Evolutionary conservation across 2,797 vertebrate genomes (phyloP).

Genomic region (Aldrovandia affinis): DNA sequence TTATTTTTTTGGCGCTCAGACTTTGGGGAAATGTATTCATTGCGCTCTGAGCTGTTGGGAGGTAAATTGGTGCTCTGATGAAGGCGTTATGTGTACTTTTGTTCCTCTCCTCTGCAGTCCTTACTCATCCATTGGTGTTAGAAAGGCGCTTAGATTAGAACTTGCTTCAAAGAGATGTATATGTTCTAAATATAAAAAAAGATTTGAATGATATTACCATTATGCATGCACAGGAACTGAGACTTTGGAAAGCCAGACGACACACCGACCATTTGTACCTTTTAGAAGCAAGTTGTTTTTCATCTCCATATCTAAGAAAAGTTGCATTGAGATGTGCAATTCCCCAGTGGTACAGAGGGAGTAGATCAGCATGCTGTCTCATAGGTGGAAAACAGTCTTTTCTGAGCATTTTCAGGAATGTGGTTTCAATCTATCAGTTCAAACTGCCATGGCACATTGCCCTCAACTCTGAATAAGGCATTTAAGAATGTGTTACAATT

Average conservation of each 20-base stretch:
- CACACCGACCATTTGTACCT: background rate
- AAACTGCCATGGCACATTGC: background rate
- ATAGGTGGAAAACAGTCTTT: background rate
- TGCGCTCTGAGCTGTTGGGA: constrained; percentile 5
- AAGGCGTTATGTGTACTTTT: constrained; percentile 16
- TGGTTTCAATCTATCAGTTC: background rate
- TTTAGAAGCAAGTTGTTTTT: constrained; percentile 5
- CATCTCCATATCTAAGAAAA: background rate
- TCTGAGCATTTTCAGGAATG: background rate
- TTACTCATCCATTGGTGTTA: constrained; percentile 22
- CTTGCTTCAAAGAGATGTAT: background rate
- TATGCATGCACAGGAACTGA: background rate
- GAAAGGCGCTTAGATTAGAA: constrained; percentile 21
- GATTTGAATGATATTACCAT: background rate
- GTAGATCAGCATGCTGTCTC: background rate
- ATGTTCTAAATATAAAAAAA: background rate
- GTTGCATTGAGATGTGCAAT: background rate
- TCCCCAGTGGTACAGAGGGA: background rate
- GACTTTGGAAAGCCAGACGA: background rate
- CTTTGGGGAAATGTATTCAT: constrained; percentile 8
- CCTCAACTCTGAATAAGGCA: background rate
- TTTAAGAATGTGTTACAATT: background rate
- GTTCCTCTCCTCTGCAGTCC: background rate
- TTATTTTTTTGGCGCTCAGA: background rate
- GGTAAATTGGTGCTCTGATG: constrained; percentile 25